Conservation (phyloP, 2,888 invertebrate genomes). For the Agapostemon virescens region DNA sequence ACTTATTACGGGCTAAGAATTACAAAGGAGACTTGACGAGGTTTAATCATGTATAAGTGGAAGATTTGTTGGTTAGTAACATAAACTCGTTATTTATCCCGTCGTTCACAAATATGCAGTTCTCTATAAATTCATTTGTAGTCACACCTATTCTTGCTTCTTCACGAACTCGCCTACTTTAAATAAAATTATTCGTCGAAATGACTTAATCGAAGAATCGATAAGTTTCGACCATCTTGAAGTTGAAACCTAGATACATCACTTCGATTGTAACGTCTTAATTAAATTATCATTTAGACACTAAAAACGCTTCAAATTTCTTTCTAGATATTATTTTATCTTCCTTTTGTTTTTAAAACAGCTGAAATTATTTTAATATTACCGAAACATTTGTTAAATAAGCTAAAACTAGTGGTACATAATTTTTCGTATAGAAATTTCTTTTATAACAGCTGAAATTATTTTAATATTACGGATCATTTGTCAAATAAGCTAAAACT, state of each 20-base stretch:
- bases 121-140: neutral
- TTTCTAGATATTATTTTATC: neutral
- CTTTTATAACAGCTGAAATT: too few relatives aligned
- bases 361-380: neutral
- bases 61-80: conserved; percentile 24
- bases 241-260: too few relatives aligned
- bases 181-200: neutral
- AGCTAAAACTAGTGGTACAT: neutral
- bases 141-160: neutral
- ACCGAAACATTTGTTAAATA: neutral
- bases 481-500: neutral
- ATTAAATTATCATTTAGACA: neutral
- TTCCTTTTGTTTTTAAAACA: neutral
- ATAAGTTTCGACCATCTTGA: neutral
- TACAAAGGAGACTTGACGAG: conserved; percentile 49
- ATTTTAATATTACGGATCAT: neutral
- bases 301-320: too few relatives aligned
- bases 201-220: neutral
- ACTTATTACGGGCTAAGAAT: conserved; percentile 39
- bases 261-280: neutral
- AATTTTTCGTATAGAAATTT: too few relatives aligned
- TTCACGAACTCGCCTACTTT: neutral
- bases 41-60: conserved; percentile 36
- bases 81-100: conserved; percentile 13
- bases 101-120: neutral